Percentiles rank a stretch among this genome's conserved stretches.
phyloP scores from a whole-genome alignment of 92 coral and sea anemone species.

The Paramuricea clavata region DNA sequence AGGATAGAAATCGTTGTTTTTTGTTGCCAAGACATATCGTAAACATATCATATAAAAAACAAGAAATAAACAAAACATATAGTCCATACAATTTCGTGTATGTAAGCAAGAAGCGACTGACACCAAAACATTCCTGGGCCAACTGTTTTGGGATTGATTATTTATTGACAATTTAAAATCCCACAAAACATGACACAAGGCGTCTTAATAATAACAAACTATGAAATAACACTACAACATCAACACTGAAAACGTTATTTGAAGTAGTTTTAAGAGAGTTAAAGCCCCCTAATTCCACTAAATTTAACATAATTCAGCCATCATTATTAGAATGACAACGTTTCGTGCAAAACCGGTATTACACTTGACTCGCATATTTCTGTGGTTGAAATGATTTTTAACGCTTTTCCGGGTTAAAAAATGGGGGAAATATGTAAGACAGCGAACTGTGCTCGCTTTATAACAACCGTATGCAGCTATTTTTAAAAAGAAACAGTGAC shows the following conservation, averaged over 20 bases:
- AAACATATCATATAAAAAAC: background rate
- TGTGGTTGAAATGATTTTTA: background rate
- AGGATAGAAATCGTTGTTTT: too few species aligned
- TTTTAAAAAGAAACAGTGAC: background rate
- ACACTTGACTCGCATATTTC: background rate
- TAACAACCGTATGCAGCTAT: background rate
- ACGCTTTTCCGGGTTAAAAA: background rate
- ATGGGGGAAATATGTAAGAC: conserved; percentile 2
- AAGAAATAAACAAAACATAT: background rate
- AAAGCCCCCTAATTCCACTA: background rate
- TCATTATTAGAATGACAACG: background rate
- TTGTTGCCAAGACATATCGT: too few species aligned
- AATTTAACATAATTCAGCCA: background rate
- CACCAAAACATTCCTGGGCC: too few species aligned
- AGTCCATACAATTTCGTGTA: background rate
- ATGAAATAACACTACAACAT: background rate
- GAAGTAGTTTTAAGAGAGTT: background rate
- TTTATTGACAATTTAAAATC: background rate
- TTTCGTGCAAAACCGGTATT: background rate
- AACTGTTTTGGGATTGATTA: background rate
- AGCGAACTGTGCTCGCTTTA: background rate
- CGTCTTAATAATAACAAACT: background rate
- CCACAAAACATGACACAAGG: background rate
- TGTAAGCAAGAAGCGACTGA: background rate
- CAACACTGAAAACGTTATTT: background rate